Evolutionary conservation across 2,113 vertebrate genomes (phyloP).

Genomic region (Anolis carolinensis): DNA sequence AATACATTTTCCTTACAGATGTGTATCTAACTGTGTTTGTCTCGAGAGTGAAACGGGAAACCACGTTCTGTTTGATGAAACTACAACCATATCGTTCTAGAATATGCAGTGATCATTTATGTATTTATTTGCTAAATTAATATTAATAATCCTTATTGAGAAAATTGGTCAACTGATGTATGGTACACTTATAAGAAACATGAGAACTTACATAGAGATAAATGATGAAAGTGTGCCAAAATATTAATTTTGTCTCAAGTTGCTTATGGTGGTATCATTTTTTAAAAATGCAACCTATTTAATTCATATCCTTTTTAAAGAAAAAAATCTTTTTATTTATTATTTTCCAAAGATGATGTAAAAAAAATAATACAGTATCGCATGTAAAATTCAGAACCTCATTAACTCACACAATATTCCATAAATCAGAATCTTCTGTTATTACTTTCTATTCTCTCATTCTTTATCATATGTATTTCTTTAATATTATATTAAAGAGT

Average conservation of each 20-base stretch:
- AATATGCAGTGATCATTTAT: background rate
- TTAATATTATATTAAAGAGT: background rate
- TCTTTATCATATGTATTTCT: background rate
- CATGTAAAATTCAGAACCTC: too few species aligned
- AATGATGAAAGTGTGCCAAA: background rate
- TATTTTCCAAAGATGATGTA: too few species aligned
- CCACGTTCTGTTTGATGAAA: background rate
- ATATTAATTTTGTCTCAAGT: background rate
- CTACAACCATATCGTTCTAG: background rate
- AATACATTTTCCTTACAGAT: background rate
- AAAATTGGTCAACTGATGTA: background rate
- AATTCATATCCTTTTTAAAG: too few species aligned
- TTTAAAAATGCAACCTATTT: background rate
- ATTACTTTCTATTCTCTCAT: too few species aligned
- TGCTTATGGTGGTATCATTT: background rate
- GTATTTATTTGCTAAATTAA: slow-evolving; percentile 11
- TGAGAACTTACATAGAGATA: background rate
- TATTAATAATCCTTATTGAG: background rate
- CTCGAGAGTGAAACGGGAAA: background rate
- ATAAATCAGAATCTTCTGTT: too few species aligned
- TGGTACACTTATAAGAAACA: background rate
- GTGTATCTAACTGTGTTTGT: background rate
- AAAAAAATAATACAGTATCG: too few species aligned
- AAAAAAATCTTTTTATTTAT: too few species aligned
- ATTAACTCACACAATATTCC: too few species aligned